Evolutionary conservation across 2,888 invertebrate species (phyloP).

Genomic region (Elmis aenea): DNA sequence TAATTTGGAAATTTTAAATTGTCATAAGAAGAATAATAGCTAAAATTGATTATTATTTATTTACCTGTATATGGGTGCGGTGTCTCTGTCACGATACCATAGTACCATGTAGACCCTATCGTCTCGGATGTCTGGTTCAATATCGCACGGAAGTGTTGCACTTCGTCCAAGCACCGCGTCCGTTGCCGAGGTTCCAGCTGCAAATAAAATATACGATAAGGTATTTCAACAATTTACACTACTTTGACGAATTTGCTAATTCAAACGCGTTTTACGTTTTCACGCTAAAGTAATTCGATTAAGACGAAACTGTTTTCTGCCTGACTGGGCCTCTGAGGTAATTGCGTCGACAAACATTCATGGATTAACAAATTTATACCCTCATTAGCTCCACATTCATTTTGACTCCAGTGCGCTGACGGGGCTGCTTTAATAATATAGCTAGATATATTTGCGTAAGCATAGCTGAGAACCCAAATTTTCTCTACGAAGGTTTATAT

Average conservation of each 20-base stretch:
- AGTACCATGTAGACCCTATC: conserved; percentile 89
- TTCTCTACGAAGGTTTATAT: too few species aligned
- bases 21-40: too few species aligned
- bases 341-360: conserved; percentile 25
- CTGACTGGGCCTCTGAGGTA: conserved; percentile 27
- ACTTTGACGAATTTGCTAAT: too few species aligned
- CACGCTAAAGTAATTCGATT: conserved; percentile 1
- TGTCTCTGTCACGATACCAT: conserved; percentile 83
- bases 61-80: conserved; percentile 91
- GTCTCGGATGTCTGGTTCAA: conserved; percentile 75
- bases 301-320: conserved; percentile 24
- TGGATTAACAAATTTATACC: conserved; percentile 31
- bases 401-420: conserved; percentile 4
- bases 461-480: too few species aligned
- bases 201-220: too few species aligned
- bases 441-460: too few species aligned
- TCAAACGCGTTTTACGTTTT: background rate
- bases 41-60: too few species aligned
- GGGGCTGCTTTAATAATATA: background rate
- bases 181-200: conserved; percentile 59
- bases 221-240: too few species aligned
- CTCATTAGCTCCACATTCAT: conserved; percentile 32
- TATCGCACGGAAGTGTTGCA: conserved; percentile 84
- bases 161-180: conserved; percentile 81
- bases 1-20: too few species aligned